These are phyloP conservation scores for Lasius platythorax DNA, from an alignment of 2,888 invertebrate genomes.

Conservation along the genomic window DNA sequence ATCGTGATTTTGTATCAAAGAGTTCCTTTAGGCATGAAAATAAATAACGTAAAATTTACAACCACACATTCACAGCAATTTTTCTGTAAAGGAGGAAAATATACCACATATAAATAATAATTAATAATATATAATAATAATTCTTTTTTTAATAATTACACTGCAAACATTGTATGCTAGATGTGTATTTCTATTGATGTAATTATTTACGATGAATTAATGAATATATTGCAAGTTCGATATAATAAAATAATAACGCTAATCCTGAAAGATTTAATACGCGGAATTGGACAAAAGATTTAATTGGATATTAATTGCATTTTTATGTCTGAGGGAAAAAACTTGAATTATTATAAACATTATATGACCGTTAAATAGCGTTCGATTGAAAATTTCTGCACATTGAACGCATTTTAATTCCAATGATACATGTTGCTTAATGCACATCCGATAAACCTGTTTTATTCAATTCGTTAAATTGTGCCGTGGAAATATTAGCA, in stretches of 20 bases:
- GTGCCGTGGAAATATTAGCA: constrained; percentile 16
- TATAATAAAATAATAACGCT: background rate
- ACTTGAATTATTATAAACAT: constrained; percentile 11
- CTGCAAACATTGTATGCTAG: background rate
- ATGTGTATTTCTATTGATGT: background rate
- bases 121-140: background rate
- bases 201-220: background rate
- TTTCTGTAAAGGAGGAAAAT: background rate
- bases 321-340: constrained; percentile 15
- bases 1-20: background rate
- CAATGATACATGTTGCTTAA: background rate
- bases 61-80: background rate
- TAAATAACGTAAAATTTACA: background rate
- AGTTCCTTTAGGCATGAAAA: background rate
- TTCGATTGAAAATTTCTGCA: constrained; percentile 28
- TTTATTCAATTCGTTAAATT: constrained; percentile 20
- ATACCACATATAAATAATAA: background rate
- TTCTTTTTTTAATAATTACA: background rate
- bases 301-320: constrained; percentile 24
- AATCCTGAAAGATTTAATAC: constrained; percentile 9
- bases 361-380: constrained; percentile 15
- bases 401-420: constrained; percentile 12
- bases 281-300: background rate
- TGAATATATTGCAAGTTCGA: background rate
- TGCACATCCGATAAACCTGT: constrained; percentile 29